These are phyloP conservation scores for Pemphigus obesinymphae DNA, from an alignment of 1,140 invertebrate genomes.

Conservation along the genomic window DNA sequence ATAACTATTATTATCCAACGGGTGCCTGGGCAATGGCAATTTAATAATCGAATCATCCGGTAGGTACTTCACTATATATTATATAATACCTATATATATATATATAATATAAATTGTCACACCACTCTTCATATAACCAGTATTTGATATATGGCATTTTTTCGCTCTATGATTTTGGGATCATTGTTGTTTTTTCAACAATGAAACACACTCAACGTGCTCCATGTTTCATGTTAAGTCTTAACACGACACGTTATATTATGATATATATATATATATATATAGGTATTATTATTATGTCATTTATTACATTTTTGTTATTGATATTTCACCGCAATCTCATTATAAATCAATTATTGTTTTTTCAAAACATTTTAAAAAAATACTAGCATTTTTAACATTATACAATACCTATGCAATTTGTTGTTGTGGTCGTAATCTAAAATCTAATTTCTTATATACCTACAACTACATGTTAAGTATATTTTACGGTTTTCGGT, in stretches of 20 bases:
- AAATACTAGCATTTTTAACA: no score
- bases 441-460: background rate
- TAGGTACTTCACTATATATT: background rate
- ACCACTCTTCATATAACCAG: background rate
- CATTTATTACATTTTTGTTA: background rate
- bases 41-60: slow-evolving; percentile 8
- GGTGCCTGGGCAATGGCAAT: background rate
- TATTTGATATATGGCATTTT: background rate
- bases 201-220: background rate
- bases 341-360: no score
- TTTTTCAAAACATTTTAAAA: no score
- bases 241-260: background rate
- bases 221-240: no score
- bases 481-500: no score
- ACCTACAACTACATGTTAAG: background rate
- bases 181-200: slow-evolving; percentile 7
- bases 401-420: no score
- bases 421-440: no score
- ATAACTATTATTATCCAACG: slow-evolving; percentile 2
- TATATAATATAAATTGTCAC: slow-evolving; percentile 6
- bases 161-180: background rate
- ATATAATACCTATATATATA: background rate
- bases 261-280: background rate
- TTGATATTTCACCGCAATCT: no score
- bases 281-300: background rate